These are phyloP conservation scores for Glyptemys insculpta DNA, from an alignment of 2,797 vertebrate species.

Conservation along the genomic window DNA sequence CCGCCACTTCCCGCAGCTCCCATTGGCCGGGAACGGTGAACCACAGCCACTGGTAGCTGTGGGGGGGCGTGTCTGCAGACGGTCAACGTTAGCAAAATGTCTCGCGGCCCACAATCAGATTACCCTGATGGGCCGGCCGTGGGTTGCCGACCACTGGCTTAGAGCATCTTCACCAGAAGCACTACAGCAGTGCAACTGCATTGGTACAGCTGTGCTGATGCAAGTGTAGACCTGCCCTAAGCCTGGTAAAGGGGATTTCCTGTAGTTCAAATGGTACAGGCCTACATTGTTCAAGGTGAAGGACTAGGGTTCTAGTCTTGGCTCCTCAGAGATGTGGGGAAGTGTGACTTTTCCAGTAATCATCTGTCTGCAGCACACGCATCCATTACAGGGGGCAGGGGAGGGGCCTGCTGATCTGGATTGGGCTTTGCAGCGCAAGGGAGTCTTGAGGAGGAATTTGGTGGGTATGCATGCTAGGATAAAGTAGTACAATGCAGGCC, in stretches of 20 bases:
- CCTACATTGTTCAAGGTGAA: too few relatives aligned
- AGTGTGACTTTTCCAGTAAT: not conserved
- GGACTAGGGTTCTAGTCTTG: not conserved
- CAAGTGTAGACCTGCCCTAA: not conserved
- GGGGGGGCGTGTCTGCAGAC: too few relatives aligned
- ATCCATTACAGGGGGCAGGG: too few relatives aligned
- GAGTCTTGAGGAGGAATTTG: not conserved
- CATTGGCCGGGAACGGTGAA: too few relatives aligned
- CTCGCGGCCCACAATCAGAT: too few relatives aligned
- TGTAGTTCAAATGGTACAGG: not conserved
- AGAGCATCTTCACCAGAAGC: too few relatives aligned
- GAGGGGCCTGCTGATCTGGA: not conserved
- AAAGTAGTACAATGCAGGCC: not conserved
- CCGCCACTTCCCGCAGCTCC: too few relatives aligned
- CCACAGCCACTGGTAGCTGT: too few relatives aligned
- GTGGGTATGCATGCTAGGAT: not conserved
- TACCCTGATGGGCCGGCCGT: too few relatives aligned
- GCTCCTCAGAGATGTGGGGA: not conserved
- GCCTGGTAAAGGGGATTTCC: not conserved
- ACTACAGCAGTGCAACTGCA: too few relatives aligned
- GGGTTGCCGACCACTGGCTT: too few relatives aligned
- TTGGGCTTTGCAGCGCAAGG: not conserved
- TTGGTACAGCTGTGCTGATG: not conserved
- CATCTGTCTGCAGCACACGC: not conserved
- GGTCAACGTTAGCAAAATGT: too few relatives aligned